Conservation (phyloP, 2,888 invertebrate genomes). For the Papilio demoleus region DNA sequence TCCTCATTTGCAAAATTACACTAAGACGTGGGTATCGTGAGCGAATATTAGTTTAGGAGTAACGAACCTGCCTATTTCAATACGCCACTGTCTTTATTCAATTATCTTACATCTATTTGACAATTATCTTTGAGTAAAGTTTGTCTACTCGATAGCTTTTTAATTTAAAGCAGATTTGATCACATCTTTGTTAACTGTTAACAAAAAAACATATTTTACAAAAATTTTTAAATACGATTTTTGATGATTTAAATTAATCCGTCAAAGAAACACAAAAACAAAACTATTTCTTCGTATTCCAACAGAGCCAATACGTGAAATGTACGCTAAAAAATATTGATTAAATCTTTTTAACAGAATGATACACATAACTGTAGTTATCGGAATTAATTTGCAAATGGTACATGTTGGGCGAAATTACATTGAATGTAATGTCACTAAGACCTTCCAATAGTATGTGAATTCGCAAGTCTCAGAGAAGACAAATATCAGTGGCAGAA, state of each 20-base stretch:
- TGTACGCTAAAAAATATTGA: no score
- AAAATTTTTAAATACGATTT: no score
- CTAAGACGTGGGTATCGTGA: conserved; percentile 60
- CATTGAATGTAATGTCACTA: neutral
- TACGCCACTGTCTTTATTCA: conserved; percentile 35
- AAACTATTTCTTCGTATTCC: no score
- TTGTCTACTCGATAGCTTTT: neutral
- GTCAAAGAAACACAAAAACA: no score
- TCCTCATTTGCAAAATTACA: conserved; percentile 54
- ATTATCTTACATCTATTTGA: conserved; percentile 24
- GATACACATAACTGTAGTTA: neutral
- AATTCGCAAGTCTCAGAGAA: neutral
- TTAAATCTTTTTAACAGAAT: neutral
- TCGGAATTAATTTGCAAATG: neutral
- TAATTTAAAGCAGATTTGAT: neutral
- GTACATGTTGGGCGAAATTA: neutral
- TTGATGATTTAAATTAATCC: no score
- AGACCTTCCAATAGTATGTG: conserved; percentile 1
- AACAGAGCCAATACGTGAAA: no score
- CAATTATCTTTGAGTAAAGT: conserved; percentile 39
- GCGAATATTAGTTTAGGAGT: conserved; percentile 76
- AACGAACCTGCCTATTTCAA: conserved; percentile 61
- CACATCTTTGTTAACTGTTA: neutral
- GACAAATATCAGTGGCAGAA: conserved; percentile 13
- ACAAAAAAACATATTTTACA: no score